Evolutionary conservation across 2,888 invertebrate genomes (phyloP).

Genomic region (Cosmorhoe ocellata): DNA sequence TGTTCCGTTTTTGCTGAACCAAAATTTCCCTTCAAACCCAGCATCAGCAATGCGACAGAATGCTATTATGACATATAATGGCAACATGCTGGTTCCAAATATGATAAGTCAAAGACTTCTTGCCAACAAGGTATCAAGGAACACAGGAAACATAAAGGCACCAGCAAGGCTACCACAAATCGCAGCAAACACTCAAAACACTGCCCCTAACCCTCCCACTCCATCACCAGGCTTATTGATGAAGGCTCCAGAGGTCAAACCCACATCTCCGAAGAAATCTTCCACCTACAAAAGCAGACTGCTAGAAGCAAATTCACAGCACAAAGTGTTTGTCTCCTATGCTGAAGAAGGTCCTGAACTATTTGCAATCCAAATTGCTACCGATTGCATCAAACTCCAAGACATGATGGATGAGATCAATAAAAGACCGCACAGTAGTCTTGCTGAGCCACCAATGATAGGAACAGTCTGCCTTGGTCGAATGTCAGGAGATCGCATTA

Average conservation of each 20-base stretch:
- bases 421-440: constrained; percentile 81
- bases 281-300: constrained; percentile 79
- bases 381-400: constrained; percentile 82
- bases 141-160: constrained; percentile 59
- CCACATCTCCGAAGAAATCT: constrained; percentile 65
- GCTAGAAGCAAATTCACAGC: constrained; percentile 75
- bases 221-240: constrained; percentile 12
- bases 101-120: constrained; percentile 63
- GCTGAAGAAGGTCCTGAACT: constrained; percentile 91
- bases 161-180: constrained; percentile 65
- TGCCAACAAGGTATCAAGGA: constrained; percentile 61
- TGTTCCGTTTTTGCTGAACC: constrained; percentile 69
- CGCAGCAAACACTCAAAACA: constrained; percentile 26
- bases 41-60: constrained; percentile 71
- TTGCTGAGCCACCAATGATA: constrained; percentile 86
- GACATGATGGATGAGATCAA: constrained; percentile 89
- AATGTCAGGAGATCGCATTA: constrained; percentile 85
- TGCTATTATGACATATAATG: constrained; percentile 61
- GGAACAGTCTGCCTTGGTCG: constrained; percentile 90
- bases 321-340: constrained; percentile 88
- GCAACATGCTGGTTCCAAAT: constrained; percentile 48
- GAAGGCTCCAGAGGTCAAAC: constrained; percentile 39
- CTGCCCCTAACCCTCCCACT: background rate
- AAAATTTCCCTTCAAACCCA: constrained; percentile 71
- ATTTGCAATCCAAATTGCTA: constrained; percentile 88